Base-by-base conservation (phyloP, 2,888 invertebrate genomes). In the Metellina segmentata region DNA sequence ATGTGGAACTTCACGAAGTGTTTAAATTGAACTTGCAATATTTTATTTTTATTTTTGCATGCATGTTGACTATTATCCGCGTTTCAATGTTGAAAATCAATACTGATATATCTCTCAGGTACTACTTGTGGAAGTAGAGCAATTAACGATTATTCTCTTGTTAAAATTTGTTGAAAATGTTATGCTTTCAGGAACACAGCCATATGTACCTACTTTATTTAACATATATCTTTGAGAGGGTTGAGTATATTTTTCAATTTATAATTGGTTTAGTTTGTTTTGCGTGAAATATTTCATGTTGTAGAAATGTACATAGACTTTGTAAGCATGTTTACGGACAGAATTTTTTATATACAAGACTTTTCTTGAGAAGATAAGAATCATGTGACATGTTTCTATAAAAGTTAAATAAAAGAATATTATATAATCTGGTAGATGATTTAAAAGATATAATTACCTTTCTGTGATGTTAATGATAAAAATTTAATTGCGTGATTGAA, bases 121-220 rank as follows among this genome's bases (percentile, higher is more conserved):
- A 87, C 53, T 87, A 81, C 81, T 78, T 49, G 19, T 19, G 11
- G 19, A 49, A 53, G 61, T 87, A 74, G 72, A 87, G 87, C 87
- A 87, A 83, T 83, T 70, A 61, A 78, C 52, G 52, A 77, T 61
- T 72, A 48, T 71, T 87, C n/a, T 77, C 53, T 87, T 87, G 87
- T 87, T 87, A 87, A 87, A 20, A 75, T 53, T 83, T 83, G 53
- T 61, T 61, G 16, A 61, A 61, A 16, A 61, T 61, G 11, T 16
- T 61, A 61, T 61, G 9, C 61, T 61, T 5, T 61, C 13, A 13
- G 16, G 16, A 61, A 61, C 11, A 61, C 11, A 16, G 16, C 13
- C 11, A 16, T 61, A 61, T 61, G 61, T 61, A 61, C 11, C 61
- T n/a, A 48, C 16, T 75, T 48, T 78, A 78, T 78, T 78, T 6